Conservation (phyloP, 2,888 invertebrate genomes). For the Agriotes lineatus region DNA sequence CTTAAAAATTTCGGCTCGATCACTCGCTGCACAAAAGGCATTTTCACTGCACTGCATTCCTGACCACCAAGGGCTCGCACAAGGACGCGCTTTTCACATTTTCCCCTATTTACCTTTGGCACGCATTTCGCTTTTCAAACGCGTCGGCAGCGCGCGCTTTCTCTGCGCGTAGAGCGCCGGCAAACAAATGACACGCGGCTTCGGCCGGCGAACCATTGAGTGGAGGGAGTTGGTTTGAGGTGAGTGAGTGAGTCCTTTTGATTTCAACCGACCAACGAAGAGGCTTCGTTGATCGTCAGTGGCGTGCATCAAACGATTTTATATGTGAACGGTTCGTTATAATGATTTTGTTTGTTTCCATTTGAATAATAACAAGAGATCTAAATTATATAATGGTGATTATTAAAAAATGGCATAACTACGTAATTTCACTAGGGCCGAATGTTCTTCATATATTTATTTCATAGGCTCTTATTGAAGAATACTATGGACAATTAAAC, state of each 20-base stretch:
- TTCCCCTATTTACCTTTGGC: neutral
- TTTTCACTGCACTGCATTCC: slow-evolving; percentile 63
- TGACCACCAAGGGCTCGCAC: slow-evolving; percentile 7
- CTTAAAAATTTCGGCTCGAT: slow-evolving; percentile 87
- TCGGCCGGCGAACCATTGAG: slow-evolving; percentile 26
- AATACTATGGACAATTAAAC: no score
- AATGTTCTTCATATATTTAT: no score
- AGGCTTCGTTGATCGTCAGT: no score
- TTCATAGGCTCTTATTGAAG: no score
- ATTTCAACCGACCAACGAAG: slow-evolving; percentile 36
- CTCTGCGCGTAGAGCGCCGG: slow-evolving; percentile 30
- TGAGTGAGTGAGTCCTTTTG: slow-evolving; percentile 38
- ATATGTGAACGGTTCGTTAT: no score
- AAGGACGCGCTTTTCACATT: slow-evolving; percentile 12
- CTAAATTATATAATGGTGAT: no score
- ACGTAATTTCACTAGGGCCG: no score
- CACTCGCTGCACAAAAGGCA: slow-evolving; percentile 90
- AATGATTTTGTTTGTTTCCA: no score
- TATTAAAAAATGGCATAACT: no score
- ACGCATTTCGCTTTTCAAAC: slow-evolving; percentile 20
- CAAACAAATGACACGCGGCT: slow-evolving; percentile 42
- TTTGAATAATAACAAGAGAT: no score
- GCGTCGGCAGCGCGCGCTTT: slow-evolving; percentile 35
- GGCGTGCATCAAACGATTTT: no score
- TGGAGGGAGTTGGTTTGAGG: slow-evolving; percentile 34